Evolutionary conservation across 2,113 vertebrate genomes (phyloP), one percentile per base, ranked within the genome.

Genomic region (Madoqua kirkii): DNA sequence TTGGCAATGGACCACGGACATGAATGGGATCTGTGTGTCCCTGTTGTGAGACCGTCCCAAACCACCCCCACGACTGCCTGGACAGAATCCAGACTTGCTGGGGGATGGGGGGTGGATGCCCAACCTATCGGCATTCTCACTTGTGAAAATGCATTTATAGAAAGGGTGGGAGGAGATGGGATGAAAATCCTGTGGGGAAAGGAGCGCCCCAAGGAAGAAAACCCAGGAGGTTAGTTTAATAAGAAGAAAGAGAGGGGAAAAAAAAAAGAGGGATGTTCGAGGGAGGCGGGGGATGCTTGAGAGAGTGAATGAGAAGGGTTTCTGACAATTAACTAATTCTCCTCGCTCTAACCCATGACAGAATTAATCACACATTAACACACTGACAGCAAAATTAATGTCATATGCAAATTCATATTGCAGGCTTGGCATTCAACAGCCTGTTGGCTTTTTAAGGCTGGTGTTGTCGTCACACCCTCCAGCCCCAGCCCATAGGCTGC

Each of bases 371-470:
- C 97, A 98, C 97, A 97, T 98, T 98, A 98, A 98, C 97, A 98
- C 97, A 96, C 91, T 98, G 97, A 97, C 97, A 98, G 98, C 90
- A 96, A 93, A 98, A 98, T 99, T 99, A 98, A 99, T 98, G 98
- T 98, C 98, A 98, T 98, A 99, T 99, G 98, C 98, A 99, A 99
- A 99, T 99, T 98, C 98, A 98, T 98, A 98, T 98, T 98, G 98
- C 98, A 93, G 96, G 98, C 94, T 97, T 89, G 83, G 98, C 98
- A 98, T 98, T 98, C 99, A 98, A 36, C 96, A 97, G 96, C 95
- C 94, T 93, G 97, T 97, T 98, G 97, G 93, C 89, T 95, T 96
- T 83, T 90, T 95, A 89, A 98, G 97, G 94, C 97, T 89, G 50
- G 84, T 0, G 7, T 50, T 48, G 5, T 50, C 33, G 45, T 78